Evolutionary conservation across 1,140 invertebrate genomes (phyloP).

Genomic region (Rhopalosiphum maidis): DNA sequence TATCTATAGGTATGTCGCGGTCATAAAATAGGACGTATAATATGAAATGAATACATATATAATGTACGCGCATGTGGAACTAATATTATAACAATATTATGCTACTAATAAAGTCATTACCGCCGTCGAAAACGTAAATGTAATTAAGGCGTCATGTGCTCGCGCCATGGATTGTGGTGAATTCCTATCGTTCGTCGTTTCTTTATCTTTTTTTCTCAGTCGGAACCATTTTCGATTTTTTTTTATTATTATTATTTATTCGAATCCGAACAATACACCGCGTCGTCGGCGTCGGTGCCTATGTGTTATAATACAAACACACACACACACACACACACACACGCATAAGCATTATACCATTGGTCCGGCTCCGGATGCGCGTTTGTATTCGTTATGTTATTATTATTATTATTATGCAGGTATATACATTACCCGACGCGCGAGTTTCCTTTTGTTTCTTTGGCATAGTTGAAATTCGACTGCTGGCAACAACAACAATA

Average conservation of each 20-base stretch:
- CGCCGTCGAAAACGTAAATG: conserved; percentile 34
- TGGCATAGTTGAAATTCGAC: conserved; percentile 37
- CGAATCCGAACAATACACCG: conserved; percentile 19
- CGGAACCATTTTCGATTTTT: conserved; percentile 38
- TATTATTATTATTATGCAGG: not conserved
- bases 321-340: not conserved
- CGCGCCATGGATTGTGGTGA: not conserved
- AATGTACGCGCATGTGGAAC: not conserved
- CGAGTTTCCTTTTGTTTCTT: conserved; percentile 50
- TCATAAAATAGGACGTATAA: not conserved
- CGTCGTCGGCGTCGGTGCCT: conserved; percentile 1
- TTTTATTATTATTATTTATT: conserved; percentile 25
- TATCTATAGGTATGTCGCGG: not conserved
- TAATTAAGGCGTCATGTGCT: conserved; percentile 39
- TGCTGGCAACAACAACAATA: not conserved
- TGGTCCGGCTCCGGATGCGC: conserved; percentile 19
- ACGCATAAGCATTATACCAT: not conserved
- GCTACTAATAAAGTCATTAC: conserved; percentile 42
- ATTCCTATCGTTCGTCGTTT: conserved; percentile 10
- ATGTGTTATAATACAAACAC: not conserved
- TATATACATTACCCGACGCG: not conserved
- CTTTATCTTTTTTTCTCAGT: not conserved
- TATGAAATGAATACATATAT: not conserved
- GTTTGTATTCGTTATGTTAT: not conserved
- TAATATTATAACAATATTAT: too few species aligned